Base-by-base conservation (phyloP, 2,888 invertebrate genomes). In the Lasioglossum marginatum region DNA sequence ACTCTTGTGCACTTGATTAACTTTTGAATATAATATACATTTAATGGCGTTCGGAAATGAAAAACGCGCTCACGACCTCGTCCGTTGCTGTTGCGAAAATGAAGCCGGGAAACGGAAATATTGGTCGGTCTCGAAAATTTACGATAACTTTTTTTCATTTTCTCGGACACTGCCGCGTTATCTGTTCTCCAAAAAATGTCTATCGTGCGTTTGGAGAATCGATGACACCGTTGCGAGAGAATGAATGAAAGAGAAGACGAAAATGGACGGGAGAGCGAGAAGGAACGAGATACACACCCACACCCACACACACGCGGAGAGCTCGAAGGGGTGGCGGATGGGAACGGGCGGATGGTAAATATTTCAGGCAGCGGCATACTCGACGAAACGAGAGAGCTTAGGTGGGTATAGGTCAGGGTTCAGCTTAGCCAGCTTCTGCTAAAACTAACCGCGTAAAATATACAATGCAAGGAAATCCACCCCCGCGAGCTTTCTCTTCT, bases 301-400 rank as follows among this genome's bases (percentile, higher is more conserved):
- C 27, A 34, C 19, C 0, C 19, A 4, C 23, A 37, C 34, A 37
- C 34, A 1, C 6, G 52, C 12, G 43, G 81, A 73, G 37, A 80
- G 16, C 70, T 12, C 52, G 37, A 37, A 70, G 75, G 85, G 86
- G 82, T 63, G 79, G 81, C 74, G 83, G 85, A 72, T 77, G 86
- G 23, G 87, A 80, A 31, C 77, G 66, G 78, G 75, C 63, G 85
- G 86, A 87, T 77, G 85, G 89, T 92, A 91, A 93, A 93, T 93
- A 93, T 93, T 93, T 93, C 87, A 93, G 88, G 86, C 77, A 83
- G 79, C 86, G 88, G 83, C 87, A 82, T 88, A 90, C 86, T 88
- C 79, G 85, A 90, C 89, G 91, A 92, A 93, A 92, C 89, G 90
- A 91, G 90, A 84, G 81, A 81, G 88, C 87, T 93, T 82, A 75